Percentiles rank a stretch among this genome's conserved stretches.
Evolutionary conservation across 92 coral and sea anemone species (phyloP).

Genomic region (Porites rus): DNA sequence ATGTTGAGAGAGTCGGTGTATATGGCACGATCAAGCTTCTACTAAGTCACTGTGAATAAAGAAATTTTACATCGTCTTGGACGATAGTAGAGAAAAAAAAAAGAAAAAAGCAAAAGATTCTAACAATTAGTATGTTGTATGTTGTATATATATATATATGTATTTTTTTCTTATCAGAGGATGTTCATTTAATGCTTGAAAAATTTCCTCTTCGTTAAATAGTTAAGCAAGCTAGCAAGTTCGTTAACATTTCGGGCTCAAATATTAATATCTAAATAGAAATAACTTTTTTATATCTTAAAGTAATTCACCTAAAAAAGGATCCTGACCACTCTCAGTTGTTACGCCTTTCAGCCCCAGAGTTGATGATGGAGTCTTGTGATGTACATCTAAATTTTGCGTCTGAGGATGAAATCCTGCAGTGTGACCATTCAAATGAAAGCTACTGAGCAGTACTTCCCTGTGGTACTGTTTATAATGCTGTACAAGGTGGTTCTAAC

Average conservation of each 20-base stretch:
- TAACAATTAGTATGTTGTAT: background rate
- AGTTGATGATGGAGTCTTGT: no score
- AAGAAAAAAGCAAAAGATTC: background rate
- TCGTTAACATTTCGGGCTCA: background rate
- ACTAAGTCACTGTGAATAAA: background rate
- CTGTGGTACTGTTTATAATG: no score
- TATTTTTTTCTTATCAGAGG: constrained; percentile 1
- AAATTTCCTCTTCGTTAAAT: constrained; percentile 30
- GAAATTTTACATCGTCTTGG: constrained; percentile 30
- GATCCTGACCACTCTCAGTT: background rate
- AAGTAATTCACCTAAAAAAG: background rate
- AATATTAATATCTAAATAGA: background rate
- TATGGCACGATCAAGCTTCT: background rate
- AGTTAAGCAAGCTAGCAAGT: background rate
- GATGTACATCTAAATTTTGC: no score
- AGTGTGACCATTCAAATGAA: no score
- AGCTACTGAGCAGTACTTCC: no score
- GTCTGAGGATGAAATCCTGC: no score
- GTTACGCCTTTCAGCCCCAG: background rate
- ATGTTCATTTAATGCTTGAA: background rate
- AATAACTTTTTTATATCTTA: background rate
- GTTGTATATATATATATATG: background rate
- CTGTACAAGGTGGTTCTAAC: no score
- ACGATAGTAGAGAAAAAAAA: background rate
- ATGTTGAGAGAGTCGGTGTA: background rate